phyloP scores from a whole-genome alignment of 2,888 invertebrate genomes.

The Andrena camellia region DNA sequence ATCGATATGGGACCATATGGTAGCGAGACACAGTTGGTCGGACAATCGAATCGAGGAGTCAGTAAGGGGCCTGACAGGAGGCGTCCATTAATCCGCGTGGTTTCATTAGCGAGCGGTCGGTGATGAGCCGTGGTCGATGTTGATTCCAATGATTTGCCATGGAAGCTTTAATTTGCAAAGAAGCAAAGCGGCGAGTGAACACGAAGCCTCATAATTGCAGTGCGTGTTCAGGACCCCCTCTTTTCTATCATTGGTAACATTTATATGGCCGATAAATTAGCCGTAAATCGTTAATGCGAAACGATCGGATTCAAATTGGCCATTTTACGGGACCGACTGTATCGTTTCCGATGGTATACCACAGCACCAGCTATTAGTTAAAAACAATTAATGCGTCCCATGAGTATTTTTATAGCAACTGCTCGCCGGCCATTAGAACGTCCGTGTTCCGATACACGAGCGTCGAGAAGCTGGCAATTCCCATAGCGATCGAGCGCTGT shows the following conservation, averaged over 20 bases:
- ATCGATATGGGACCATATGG: slow-evolving; percentile 10
- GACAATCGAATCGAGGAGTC: slow-evolving; percentile 17
- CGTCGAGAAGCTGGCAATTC: slow-evolving; percentile 24
- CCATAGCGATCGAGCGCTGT: slow-evolving; percentile 24
- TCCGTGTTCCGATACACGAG: slow-evolving; percentile 39
- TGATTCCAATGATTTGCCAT: slow-evolving; percentile 24
- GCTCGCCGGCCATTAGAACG: slow-evolving; percentile 25
- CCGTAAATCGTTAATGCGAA: slow-evolving; percentile 30
- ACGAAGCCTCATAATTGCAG: slow-evolving; percentile 1
- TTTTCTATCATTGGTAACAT: slow-evolving; percentile 31
- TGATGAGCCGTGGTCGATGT: neutral
- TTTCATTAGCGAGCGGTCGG: slow-evolving; percentile 28
- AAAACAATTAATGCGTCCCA: slow-evolving; percentile 60
- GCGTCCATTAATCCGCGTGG: slow-evolving; percentile 27
- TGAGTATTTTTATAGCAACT: slow-evolving; percentile 54
- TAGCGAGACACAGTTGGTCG: neutral
- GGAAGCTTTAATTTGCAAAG: slow-evolving; percentile 28
- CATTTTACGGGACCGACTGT: neutral
- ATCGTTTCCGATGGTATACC: neutral
- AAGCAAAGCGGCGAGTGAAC: neutral
- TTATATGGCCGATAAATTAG: slow-evolving; percentile 41
- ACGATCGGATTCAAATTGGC: slow-evolving; percentile 11
- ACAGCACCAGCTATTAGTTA: slow-evolving; percentile 41
- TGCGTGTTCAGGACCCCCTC: neutral
- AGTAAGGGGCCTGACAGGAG: neutral